phyloP scores from a whole-genome alignment of 1,140 invertebrate species.

The Cyclina sinensis region DNA sequence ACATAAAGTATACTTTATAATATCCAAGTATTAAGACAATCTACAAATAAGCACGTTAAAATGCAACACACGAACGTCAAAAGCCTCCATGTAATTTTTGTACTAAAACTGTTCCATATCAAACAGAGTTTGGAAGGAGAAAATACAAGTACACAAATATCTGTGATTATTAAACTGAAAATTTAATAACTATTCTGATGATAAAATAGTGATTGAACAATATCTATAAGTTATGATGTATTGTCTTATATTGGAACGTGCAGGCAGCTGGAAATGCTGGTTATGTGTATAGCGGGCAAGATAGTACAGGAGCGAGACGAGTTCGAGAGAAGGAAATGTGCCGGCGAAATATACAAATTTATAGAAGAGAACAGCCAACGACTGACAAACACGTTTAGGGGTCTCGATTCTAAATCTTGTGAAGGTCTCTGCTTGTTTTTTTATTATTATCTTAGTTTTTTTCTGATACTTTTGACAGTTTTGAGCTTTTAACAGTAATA shows the following conservation, averaged over 20 bases:
- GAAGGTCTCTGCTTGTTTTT: no score
- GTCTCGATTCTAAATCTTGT: not conserved
- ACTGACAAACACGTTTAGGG: not conserved
- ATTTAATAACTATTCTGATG: not conserved
- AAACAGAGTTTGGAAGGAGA: no score
- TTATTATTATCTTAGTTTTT: no score
- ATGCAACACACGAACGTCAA: no score
- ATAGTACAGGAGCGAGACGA: not conserved
- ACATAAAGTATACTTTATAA: no score
- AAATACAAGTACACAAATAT: not conserved
- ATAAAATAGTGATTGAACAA: not conserved
- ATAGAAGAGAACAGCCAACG: not conserved
- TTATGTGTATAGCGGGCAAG: not conserved
- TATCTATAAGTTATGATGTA: no score
- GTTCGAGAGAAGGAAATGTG: not conserved
- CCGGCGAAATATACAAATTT: not conserved
- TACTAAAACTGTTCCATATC: no score
- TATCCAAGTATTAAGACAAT: no score
- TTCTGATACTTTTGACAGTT: no score
- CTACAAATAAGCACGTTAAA: no score
- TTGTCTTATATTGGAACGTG: not conserved
- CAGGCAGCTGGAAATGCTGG: not conserved
- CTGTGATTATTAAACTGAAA: not conserved
- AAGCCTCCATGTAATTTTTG: no score
- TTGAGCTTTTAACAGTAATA: no score